Evolutionary conservation across 1,140 invertebrate genomes (phyloP), one percentile per base, ranked within the genome.

Genomic region (Drosophila baimaii): DNA sequence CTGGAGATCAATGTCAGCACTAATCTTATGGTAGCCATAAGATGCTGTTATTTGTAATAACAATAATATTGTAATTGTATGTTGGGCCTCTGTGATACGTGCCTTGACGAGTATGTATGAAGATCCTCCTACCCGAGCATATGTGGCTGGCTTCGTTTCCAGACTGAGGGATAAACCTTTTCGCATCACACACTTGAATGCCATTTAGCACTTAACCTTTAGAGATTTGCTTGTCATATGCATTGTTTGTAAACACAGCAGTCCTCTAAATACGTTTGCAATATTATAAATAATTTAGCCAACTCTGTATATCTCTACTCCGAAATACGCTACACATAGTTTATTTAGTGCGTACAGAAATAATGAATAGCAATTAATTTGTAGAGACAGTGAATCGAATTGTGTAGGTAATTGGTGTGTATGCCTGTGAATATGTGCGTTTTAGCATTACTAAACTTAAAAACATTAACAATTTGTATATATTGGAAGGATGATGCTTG

Each of bases 271-370:
- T 21, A 31, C 29, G 52, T 69, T 57, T 84, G 81, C 81, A 84
- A 84, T 84, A 84, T 84, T 84, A 84, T 49, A 62, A 65, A 71
- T 73, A 80, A 61, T 56, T 80, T 49, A 57, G 61, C 41, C 31
- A 65, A 23, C 46, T 49, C 29, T 49, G 21, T 66, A 63, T 35
- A 54, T 37, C 27, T 74, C 17, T 74, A 64, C 19, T 37, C 13
- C 13, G 12, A 47, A 27, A 49, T 49, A 37, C 54, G 13, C 39
- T 52, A 52, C 15, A 15, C 13, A 21, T 52, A 59, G 12, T 29
- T 25, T 52, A 51, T 55, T 44, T 35, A 52, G 51, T 72, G 71
- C 47, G 51, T 44, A 57, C 10, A 39, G 33, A 41, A 39, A 55
- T 21, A 31, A 61, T 43, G 35, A 39, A 39, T 27, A 46, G 66